These are phyloP conservation scores for Hippolais icterina DNA, from an alignment of 2,113 vertebrate genomes.

Conservation along the genomic window DNA sequence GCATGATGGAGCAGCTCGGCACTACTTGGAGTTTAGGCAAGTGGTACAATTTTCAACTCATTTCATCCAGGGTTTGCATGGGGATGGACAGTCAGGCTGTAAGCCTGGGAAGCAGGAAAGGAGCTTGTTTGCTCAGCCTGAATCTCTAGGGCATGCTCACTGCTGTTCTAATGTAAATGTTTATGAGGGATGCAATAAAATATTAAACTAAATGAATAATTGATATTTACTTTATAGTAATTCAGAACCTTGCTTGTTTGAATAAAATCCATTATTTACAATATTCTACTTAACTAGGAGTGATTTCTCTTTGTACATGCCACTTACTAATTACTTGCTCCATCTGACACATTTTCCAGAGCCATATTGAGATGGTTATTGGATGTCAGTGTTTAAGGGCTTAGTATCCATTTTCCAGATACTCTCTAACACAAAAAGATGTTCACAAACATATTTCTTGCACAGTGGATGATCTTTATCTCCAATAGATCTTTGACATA, in stretches of 20 bases:
- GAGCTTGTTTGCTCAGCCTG: conserved; percentile 56
- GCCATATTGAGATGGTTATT: conserved; percentile 56
- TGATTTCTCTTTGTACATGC: conserved; percentile 73
- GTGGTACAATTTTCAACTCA: neutral
- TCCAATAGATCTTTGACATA: conserved; percentile 37
- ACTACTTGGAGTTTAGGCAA: neutral
- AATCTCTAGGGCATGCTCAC: conserved; percentile 54
- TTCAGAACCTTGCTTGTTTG: conserved; percentile 73
- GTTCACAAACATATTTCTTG: conserved; percentile 40
- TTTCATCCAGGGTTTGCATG: neutral
- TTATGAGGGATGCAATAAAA: conserved; percentile 75
- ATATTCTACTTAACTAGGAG: conserved; percentile 75
- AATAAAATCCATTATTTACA: conserved; percentile 81
- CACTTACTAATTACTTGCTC: conserved; percentile 74
- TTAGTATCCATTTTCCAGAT: conserved; percentile 57
- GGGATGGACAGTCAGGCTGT: neutral
- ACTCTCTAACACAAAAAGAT: neutral
- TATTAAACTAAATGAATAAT: conserved; percentile 78
- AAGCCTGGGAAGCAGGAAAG: neutral
- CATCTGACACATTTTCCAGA: conserved; percentile 66
- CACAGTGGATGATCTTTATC: conserved; percentile 22
- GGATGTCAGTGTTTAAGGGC: conserved; percentile 51
- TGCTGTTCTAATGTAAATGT: conserved; percentile 73
- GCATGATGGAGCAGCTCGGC: neutral
- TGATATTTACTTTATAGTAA: conserved; percentile 77